phyloP scores from a whole-genome alignment of 1,140 invertebrate genomes.

The Maniola jurtina region DNA sequence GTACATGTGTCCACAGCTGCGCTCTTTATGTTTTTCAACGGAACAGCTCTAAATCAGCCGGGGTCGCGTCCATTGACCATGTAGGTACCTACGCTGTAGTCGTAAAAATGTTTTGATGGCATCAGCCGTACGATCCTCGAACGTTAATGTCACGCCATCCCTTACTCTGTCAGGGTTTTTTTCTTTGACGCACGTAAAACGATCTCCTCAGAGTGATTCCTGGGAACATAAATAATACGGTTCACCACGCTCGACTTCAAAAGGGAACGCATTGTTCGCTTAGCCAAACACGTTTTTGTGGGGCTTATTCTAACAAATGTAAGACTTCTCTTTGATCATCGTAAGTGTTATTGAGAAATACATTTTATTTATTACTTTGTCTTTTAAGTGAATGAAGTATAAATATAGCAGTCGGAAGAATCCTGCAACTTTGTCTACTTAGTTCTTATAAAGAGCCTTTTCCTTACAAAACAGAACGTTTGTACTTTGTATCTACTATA shows the following conservation, averaged over 20 bases:
- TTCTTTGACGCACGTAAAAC: slow-evolving; percentile 55
- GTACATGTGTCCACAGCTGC: slow-evolving; percentile 35
- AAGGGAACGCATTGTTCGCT: slow-evolving; percentile 41
- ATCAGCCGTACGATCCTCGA: slow-evolving; percentile 40
- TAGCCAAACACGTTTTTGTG: slow-evolving; percentile 33
- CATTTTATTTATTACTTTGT: slow-evolving; percentile 21
- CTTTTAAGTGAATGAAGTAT: slow-evolving; percentile 4
- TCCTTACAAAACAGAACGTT: too few species aligned
- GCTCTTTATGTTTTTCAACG: slow-evolving; percentile 36
- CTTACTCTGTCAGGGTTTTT: slow-evolving; percentile 35
- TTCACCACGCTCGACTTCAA: slow-evolving; percentile 39
- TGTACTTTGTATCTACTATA: too few species aligned
- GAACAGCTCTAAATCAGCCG: slow-evolving; percentile 55
- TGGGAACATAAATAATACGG: slow-evolving; percentile 59
- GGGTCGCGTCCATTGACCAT: slow-evolving; percentile 52
- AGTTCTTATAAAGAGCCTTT: not conserved
- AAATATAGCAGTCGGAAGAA: not conserved
- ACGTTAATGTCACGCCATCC: slow-evolving; percentile 53
- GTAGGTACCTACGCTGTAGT: slow-evolving; percentile 32
- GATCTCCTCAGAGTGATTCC: slow-evolving; percentile 57
- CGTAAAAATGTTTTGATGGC: slow-evolving; percentile 64
- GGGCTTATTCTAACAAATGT: slow-evolving; percentile 21
- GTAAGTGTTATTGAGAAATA: slow-evolving; percentile 21
- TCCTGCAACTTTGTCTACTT: not conserved
- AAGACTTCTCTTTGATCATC: slow-evolving; percentile 22